Evolutionary conservation across 1,140 invertebrate genomes (phyloP).

Genomic region (Zaprionus lachaisei): DNA sequence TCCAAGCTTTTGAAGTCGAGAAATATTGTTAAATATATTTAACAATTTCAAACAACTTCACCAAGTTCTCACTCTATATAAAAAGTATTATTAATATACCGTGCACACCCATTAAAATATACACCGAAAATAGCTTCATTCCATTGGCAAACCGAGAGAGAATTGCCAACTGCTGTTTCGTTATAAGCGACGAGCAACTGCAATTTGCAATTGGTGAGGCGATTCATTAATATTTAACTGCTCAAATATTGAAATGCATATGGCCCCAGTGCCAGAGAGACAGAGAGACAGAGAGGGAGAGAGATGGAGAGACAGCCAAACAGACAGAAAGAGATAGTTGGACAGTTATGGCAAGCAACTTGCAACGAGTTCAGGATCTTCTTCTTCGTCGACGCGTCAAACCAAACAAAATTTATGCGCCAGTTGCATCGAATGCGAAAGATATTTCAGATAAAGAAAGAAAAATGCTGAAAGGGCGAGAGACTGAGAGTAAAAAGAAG

Average conservation of each 20-base stretch:
- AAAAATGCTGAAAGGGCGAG: constrained; percentile 2
- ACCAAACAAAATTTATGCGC: constrained; percentile 63
- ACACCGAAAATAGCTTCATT: background rate
- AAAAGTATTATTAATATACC: background rate
- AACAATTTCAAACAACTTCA: no score
- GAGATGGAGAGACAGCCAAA: background rate
- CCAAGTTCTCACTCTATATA: background rate
- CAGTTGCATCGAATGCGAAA: constrained; percentile 58
- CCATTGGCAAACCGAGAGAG: background rate
- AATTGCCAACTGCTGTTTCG: background rate
- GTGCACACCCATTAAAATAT: background rate
- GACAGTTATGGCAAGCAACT: background rate
- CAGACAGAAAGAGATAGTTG: background rate
- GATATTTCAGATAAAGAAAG: constrained; percentile 15
- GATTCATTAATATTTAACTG: constrained; percentile 52
- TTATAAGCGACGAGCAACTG: background rate
- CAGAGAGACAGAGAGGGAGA: background rate
- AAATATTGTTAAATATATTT: no score
- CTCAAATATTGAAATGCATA: constrained; percentile 44
- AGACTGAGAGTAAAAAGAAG: constrained; percentile 1
- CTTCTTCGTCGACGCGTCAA: constrained; percentile 33
- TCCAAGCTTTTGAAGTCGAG: no score
- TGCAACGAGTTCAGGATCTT: background rate
- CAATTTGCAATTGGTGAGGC: constrained; percentile 29
- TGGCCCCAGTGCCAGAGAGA: constrained; percentile 13